These are phyloP conservation scores for Papilio helenus DNA, from an alignment of 1,140 invertebrate genomes.

Conservation along the genomic window DNA sequence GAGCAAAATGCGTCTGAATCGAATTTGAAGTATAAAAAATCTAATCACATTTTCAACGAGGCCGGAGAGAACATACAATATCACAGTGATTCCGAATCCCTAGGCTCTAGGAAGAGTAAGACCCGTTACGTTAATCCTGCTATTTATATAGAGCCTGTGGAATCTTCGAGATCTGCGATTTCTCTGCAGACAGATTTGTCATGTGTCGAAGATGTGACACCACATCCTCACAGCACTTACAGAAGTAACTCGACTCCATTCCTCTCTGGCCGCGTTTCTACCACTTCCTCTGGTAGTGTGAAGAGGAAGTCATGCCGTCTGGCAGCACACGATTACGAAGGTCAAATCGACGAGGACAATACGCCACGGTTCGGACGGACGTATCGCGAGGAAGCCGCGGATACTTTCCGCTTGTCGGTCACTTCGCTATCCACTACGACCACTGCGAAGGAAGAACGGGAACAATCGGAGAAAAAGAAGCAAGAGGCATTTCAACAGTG, in stretches of 20 bases:
- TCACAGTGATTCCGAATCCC: slow-evolving; percentile 74
- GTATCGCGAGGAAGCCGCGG: slow-evolving; percentile 69
- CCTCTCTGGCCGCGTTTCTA: slow-evolving; percentile 67
- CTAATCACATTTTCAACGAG: slow-evolving; percentile 73
- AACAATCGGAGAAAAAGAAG: slow-evolving; percentile 69
- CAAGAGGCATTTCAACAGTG: slow-evolving; percentile 76
- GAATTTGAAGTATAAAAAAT: slow-evolving; percentile 56
- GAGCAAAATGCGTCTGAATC: slow-evolving; percentile 56
- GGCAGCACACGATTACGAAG: slow-evolving; percentile 40
- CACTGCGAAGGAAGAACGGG: slow-evolving; percentile 76
- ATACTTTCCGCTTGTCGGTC: slow-evolving; percentile 76
- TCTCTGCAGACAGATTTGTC: slow-evolving; percentile 67
- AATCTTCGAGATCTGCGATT: slow-evolving; percentile 67
- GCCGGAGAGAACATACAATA: slow-evolving; percentile 75
- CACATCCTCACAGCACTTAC: slow-evolving; percentile 72
- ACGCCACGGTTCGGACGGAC: slow-evolving; percentile 64
- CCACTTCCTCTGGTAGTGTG: slow-evolving; percentile 63
- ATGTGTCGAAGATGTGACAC: slow-evolving; percentile 65
- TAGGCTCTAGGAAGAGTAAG: slow-evolving; percentile 67
- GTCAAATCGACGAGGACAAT: slow-evolving; percentile 54
- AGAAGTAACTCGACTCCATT: slow-evolving; percentile 76
- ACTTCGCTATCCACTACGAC: slow-evolving; percentile 73
- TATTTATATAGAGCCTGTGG: slow-evolving; percentile 71
- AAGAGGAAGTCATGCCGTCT: slow-evolving; percentile 74
- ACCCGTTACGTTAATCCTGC: slow-evolving; percentile 78